phyloP scores from a whole-genome alignment of 2,797 vertebrate species.

The Coregonus ussuriensis region DNA sequence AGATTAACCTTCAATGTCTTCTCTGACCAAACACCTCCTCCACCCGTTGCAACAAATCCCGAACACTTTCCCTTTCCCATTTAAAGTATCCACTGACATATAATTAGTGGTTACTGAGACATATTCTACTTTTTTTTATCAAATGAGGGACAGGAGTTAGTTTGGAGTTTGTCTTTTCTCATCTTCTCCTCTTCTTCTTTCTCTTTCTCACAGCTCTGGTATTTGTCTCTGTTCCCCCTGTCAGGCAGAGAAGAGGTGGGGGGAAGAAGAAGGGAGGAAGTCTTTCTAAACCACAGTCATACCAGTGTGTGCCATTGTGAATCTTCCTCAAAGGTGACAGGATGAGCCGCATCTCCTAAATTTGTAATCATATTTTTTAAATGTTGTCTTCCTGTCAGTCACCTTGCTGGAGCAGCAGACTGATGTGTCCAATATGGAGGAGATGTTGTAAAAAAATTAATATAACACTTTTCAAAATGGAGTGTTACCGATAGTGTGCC shows the following conservation, averaged over 20 bases:
- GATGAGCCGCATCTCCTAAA: slow-evolving; percentile 39
- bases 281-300: slow-evolving; percentile 40
- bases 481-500: slow-evolving; percentile 13
- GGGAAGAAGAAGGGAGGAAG: background rate
- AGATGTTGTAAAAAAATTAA: slow-evolving; percentile 1
- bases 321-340: slow-evolving; percentile 55
- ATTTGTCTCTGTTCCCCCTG: slow-evolving; percentile 22
- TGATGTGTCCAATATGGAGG: slow-evolving; percentile 12
- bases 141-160: slow-evolving; percentile 29
- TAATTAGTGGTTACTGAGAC: slow-evolving; percentile 50
- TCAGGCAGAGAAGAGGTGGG: slow-evolving; percentile 16
- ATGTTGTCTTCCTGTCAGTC: slow-evolving; percentile 25
- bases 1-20: background rate
- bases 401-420: background rate
- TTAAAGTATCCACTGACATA: slow-evolving; percentile 30
- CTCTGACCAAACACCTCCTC: slow-evolving; percentile 15
- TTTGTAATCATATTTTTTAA: slow-evolving; percentile 56
- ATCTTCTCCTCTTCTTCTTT: slow-evolving; percentile 16
- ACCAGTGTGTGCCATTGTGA: slow-evolving; percentile 39
- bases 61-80: slow-evolving; percentile 13
- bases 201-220: slow-evolving; percentile 19
- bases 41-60: slow-evolving; percentile 18
- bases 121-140: slow-evolving; percentile 46
- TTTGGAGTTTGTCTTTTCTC: background rate
- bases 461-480: slow-evolving; percentile 19